A percentile compares a stretch with the other conserved stretches of the same genome.
phyloP scores from a whole-genome alignment of 1,140 invertebrate genomes.

The Diplogasteroides magnus region DNA sequence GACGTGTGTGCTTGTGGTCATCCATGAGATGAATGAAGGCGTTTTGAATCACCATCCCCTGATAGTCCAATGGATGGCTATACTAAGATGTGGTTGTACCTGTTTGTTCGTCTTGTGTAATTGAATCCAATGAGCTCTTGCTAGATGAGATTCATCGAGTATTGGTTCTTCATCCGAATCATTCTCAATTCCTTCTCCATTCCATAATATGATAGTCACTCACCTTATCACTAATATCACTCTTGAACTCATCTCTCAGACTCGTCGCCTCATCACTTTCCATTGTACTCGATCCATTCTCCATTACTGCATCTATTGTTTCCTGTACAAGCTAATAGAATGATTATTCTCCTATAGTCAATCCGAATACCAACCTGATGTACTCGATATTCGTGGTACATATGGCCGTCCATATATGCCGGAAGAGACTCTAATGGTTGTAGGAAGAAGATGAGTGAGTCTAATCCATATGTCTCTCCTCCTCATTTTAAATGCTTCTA shows the following conservation, averaged over 20 bases:
- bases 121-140: constrained; percentile 52
- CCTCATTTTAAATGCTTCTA: no score
- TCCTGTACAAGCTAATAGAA: constrained; percentile 16
- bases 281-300: not conserved
- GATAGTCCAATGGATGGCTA: constrained; percentile 10
- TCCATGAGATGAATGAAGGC: constrained; percentile 43
- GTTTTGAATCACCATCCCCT: constrained; percentile 39
- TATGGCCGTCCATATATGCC: no score
- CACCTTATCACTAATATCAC: constrained; percentile 6
- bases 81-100: constrained; percentile 17
- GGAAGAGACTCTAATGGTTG: no score
- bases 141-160: constrained; percentile 28
- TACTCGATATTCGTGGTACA: constrained; percentile 16
- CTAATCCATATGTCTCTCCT: no score
- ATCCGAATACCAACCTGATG: constrained; percentile 2
- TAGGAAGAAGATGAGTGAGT: no score
- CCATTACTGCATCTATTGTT: constrained; percentile 19
- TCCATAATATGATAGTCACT: not conserved
- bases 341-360: constrained; percentile 3
- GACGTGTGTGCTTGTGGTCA: constrained; percentile 44
- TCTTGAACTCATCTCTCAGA: not conserved
- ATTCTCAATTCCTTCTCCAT: not conserved
- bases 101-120: constrained; percentile 49
- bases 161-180: not conserved
- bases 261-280: constrained; percentile 6